These are phyloP conservation scores for Eubucco bourcierii DNA, from an alignment of 2,113 vertebrate genomes.

Conservation along the genomic window DNA sequence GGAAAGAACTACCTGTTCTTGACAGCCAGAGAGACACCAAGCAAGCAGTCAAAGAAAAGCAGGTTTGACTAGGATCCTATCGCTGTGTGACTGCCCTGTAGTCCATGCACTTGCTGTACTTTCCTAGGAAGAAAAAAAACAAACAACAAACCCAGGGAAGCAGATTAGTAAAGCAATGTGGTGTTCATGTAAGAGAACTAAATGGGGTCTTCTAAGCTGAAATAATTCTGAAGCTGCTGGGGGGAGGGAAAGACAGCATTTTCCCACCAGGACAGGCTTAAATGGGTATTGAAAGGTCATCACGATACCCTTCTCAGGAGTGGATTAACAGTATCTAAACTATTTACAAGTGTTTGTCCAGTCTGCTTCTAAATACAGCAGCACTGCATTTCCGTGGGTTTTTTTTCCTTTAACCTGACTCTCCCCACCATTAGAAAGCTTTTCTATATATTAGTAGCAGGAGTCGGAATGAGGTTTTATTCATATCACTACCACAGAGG, in stretches of 20 bases:
- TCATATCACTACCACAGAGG: not conserved
- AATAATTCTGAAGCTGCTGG: not conserved
- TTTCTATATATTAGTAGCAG: not conserved
- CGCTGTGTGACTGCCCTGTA: not conserved
- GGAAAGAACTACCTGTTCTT: not conserved
- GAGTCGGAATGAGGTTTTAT: not conserved
- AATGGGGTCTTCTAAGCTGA: not conserved
- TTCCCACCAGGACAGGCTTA: not conserved
- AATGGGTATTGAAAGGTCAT: not conserved
- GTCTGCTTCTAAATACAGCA: not conserved
- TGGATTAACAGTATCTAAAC: constrained; percentile 1
- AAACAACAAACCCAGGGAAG: not conserved
- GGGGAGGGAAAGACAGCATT: not conserved
- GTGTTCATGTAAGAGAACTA: not conserved
- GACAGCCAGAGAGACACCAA: not conserved
- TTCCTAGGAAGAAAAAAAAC: not conserved
- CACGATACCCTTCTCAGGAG: accelerated
- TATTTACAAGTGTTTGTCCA: not conserved
- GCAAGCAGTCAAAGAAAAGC: not conserved
- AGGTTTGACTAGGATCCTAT: not conserved
- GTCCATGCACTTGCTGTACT: not conserved
- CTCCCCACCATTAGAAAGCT: not conserved
- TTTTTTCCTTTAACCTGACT: not conserved
- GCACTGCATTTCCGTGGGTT: not conserved
- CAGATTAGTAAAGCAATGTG: not conserved